Conservation (phyloP, 2,797 vertebrate species). For the Dryobates pubescens region DNA sequence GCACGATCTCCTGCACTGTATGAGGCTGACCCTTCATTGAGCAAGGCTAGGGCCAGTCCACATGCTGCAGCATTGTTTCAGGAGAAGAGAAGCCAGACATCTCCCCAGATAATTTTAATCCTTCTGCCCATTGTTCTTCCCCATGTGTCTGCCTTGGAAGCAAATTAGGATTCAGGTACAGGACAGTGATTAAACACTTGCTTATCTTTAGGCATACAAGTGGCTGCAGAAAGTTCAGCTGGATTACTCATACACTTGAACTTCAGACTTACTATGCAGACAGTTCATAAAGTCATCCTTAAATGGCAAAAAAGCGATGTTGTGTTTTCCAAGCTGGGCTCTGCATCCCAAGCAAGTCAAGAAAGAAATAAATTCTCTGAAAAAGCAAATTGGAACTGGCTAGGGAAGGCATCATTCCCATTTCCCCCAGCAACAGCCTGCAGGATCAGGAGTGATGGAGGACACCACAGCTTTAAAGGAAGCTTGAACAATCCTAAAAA, state of each 20-base stretch:
- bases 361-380: neutral
- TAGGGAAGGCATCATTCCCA: neutral
- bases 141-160: neutral
- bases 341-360: neutral
- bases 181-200: neutral
- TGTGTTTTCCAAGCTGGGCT: neutral
- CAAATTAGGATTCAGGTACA: neutral
- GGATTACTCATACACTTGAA: conserved; percentile 57
- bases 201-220: conserved; percentile 2
- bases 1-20: neutral
- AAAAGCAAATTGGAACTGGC: neutral
- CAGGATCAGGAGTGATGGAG: neutral
- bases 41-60: neutral
- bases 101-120: neutral
- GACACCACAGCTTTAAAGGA: neutral
- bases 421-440: neutral
- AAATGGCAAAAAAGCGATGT: conserved; percentile 53
- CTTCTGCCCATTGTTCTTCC: neutral
- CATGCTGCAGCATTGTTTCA: neutral
- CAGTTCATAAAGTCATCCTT: conserved; percentile 45
- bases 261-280: conserved; percentile 30
- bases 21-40: neutral
- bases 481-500: neutral
- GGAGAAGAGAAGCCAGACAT: neutral
- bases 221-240: conserved; percentile 3